Base-by-base conservation (phyloP, 2,113 vertebrate species). In the Percina caprodes region DNA sequence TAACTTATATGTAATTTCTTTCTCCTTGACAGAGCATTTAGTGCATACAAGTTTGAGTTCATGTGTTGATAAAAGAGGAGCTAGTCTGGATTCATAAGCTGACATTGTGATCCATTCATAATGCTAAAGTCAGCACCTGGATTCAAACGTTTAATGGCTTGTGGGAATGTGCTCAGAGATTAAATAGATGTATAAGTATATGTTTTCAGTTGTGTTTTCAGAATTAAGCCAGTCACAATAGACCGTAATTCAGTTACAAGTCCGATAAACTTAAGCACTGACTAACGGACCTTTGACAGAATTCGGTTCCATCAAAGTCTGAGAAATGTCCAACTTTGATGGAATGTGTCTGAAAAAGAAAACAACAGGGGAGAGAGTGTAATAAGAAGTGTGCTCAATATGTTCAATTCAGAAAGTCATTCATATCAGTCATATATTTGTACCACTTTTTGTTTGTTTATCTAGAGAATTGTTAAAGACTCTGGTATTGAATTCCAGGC, bases 1-100 rank as follows among this genome's bases (percentile, higher is more conserved):
- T 1, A 94, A 52, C 0, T 30, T 60, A 62, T 94, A 97, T 0
- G 95, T 96, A 67, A 94, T 96, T 70, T 96, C 95, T 0, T 93
- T 92, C 35, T 94, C 85, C 76, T 85, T 88, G 71, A 91, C 78
- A 0, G 93, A 93, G 74, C 97, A 98, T 1, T 63, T 75, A 16
- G 61, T 16, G 72, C 97, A 99, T 24, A 90, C 93, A 75, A 96
- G 52, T 72, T 72, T 80, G 68, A 95, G 52, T 6, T 91, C 87
- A 68, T 85, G 18, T 6, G 39, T 77, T 35, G 54, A 52, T n/a
- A 76, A 59, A 6, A 90, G 78, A 48, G 56, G 33, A 35, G 55
- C 74, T 26, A 90, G 61, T 49, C 0, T 76, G 48, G 80, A 86
- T 30, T 5, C 35, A 24, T 12, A 59, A 15, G 15, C 55, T 48